phyloP scores from a whole-genome alignment of 1,140 invertebrate genomes.

The Platorchestia sp. region DNA sequence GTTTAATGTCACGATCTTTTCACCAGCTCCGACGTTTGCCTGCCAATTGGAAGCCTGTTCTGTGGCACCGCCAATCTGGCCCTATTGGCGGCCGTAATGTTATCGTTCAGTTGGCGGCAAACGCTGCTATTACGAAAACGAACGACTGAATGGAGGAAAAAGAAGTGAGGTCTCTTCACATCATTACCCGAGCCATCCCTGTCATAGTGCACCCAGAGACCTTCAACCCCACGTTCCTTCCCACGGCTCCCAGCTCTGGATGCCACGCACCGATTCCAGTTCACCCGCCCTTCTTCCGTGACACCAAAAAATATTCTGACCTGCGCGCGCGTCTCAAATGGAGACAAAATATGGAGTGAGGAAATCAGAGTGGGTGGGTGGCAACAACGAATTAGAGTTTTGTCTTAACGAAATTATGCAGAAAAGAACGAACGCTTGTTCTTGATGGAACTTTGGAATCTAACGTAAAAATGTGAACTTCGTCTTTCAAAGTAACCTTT shows the following conservation, averaged over 20 bases:
- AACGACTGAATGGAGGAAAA: background rate
- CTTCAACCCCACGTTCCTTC: conserved; percentile 34
- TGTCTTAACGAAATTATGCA: background rate
- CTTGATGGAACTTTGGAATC: background rate
- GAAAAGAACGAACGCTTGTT: background rate
- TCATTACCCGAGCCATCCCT: conserved; percentile 41
- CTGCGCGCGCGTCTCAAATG: background rate
- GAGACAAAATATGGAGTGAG: background rate
- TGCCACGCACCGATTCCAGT: background rate
- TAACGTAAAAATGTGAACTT: background rate
- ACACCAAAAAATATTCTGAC: background rate
- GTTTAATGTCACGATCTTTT: conserved; percentile 37
- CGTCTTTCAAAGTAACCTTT: too few relatives aligned
- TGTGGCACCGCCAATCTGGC: conserved; percentile 9
- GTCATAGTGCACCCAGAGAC: conserved; percentile 35
- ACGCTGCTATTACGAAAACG: conserved; percentile 32
- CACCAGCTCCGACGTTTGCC: background rate
- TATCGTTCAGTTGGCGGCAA: conserved; percentile 22
- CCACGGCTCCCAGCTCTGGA: background rate
- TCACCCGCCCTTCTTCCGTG: conserved; percentile 16
- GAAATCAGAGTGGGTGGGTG: background rate
- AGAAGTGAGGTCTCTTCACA: conserved; percentile 39
- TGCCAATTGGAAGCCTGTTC: background rate
- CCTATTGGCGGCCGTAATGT: conserved; percentile 6
- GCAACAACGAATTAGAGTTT: background rate